Evolutionary conservation across 1,140 invertebrate genomes (phyloP).

Genomic region (Sesamia nonagrioides): DNA sequence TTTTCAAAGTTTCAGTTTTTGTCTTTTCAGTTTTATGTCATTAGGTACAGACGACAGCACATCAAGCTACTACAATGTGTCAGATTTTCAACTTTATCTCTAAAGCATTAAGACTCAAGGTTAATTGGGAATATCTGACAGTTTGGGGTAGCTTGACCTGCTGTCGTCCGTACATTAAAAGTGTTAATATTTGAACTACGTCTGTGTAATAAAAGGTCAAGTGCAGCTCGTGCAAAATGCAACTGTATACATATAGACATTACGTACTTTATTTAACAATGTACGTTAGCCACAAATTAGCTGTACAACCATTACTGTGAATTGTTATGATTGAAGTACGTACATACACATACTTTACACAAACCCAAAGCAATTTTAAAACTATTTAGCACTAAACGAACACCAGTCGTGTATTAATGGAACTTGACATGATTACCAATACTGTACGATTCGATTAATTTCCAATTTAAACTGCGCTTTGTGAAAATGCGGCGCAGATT

Average conservation of each 20-base stretch:
- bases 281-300: constrained; percentile 20
- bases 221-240: background rate
- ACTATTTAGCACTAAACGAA: background rate
- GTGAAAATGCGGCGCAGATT: constrained; percentile 24
- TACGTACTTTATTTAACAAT: constrained; percentile 29
- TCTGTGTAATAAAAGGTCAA: constrained; percentile 18
- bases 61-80: too few species aligned
- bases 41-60: background rate
- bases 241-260: background rate
- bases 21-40: background rate
- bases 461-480: constrained; percentile 35
- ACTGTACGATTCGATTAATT: constrained; percentile 21
- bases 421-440: constrained; percentile 18
- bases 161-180: background rate
- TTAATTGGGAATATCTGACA: too few species aligned
- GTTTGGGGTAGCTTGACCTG: too few species aligned
- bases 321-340: constrained; percentile 3
- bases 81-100: too few species aligned
- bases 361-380: constrained; percentile 2
- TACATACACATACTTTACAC: background rate
- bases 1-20: too few species aligned
- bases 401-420: constrained; percentile 12
- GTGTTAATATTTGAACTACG: background rate
- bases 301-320: background rate
- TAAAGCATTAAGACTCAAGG: too few species aligned